Conservation (phyloP, 2,113 vertebrate species). For the Genyomyrus donnyi region DNA sequence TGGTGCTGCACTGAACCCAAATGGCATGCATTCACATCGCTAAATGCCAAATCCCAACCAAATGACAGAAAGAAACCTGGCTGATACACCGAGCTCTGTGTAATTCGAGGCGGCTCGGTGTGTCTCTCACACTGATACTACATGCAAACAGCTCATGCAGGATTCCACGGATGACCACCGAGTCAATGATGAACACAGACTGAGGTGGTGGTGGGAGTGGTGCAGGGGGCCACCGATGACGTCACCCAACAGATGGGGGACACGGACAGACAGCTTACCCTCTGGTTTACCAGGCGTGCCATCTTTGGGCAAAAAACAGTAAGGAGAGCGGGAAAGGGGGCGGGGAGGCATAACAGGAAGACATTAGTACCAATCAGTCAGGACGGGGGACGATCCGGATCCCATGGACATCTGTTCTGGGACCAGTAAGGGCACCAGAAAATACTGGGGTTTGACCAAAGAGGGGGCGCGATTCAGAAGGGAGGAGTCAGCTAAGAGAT, state of each 20-base stretch:
- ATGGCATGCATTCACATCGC: not conserved
- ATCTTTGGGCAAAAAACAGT: conserved; percentile 83
- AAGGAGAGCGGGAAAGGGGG: conserved; percentile 70
- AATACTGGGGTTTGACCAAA: not conserved
- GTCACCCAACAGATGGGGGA: conserved; percentile 58
- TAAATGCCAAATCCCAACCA: not conserved
- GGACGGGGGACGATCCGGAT: conserved; percentile 28
- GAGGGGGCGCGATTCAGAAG: not conserved
- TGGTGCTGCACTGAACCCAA: not conserved
- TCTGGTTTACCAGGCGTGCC: conserved; percentile 87
- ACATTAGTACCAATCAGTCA: conserved; percentile 37
- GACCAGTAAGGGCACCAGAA: not conserved
- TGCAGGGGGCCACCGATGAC: conserved; percentile 16
- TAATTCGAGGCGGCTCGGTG: not conserved
- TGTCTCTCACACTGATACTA: not conserved
- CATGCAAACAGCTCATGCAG: conserved; percentile 83
- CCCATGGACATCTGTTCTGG: conserved; percentile 18
- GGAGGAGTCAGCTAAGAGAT: not conserved
- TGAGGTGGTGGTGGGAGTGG: conserved; percentile 39
- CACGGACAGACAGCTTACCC: conserved; percentile 83
- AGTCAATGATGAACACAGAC: conserved; percentile 54
- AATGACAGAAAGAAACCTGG: not conserved
- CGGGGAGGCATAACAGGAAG: conserved; percentile 44
- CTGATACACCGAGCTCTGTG: not conserved
- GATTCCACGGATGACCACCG: conserved; percentile 62